Base-by-base conservation (phyloP, 2,113 vertebrate genomes). In the Tor tambroides region DNA sequence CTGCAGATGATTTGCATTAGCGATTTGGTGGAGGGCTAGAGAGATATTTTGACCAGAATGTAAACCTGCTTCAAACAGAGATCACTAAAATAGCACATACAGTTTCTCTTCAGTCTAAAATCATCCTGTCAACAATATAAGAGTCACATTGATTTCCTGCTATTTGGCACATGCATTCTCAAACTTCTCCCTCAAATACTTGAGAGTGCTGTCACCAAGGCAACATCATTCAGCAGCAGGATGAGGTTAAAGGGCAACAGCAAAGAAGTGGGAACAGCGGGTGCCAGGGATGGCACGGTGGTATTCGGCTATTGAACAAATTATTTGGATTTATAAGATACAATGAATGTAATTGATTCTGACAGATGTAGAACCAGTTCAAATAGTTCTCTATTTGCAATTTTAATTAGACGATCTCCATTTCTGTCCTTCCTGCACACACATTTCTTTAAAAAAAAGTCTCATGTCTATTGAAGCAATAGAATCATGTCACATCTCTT, bases 1-100 rank as follows among this genome's bases (percentile, higher is more conserved):
- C 91, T 72, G 88, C 91, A 91, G 90, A 94, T 93, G 91, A 93
- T 93, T 91, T 91, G 88, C 92, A 92, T 92, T 85, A 84, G 78
- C 15, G 10, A 80, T 59, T 15, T 63, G 23, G 30, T 59, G 41
- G 63, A 23, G 19, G 32, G 17, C 28, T 38, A n/a, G 11, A 12
- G 30, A 56, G 69, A 63, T n/a, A 59, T 80, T 83, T 74, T 84
- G 78, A 80, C 63, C 41, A 87, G 79, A 83, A 43, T 69, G 49
- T 23, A 23, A 79, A 35, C 46, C 54, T 32, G 15, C 12, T 28
- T 76, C n/a, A n/a, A 76, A 46, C 41, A 21, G 43, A 1, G 76
- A 54, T 51, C 26, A 10, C 46, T 54, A 49, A 49, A 49, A 54
- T 28, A n/a, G 6, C 30, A 59, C 51, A 38, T 23, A n/a, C 12